Base-by-base conservation (phyloP, 2,797 vertebrate species). In the Cossypha polioptera region DNA sequence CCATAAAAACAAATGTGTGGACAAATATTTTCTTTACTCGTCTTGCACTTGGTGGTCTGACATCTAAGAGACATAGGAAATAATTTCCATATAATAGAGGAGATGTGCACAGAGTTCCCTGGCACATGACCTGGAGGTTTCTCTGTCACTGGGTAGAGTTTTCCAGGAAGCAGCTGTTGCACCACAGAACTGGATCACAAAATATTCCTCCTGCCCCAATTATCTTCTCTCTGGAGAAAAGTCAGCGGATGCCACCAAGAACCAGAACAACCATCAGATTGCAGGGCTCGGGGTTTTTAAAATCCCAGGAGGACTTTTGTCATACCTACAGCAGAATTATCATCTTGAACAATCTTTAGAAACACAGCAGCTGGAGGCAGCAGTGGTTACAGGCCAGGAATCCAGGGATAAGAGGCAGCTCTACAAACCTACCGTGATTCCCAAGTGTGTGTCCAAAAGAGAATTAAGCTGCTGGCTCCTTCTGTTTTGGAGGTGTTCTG, bases 21-120 rank as follows among this genome's bases (percentile, higher is more conserved):
- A 92, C 66, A 94, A 88, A 86, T 91, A 65, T 96, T 91, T 94
- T 71, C 55, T 89, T 40, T 95, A 76, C 58, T 68, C 95, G 87
- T 86, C 73, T 78, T 77, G 38, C 22, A 54, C 31, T 95, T 38
- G 18, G 67, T 67, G 43, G 43, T 86, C 66, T 88, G 92, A 88
- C 72, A 84, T 92, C 80, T 79, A 87, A 80, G 83, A 96, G 80
- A 90, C 36, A 85, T 17, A 25, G 71, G 72, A 85, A 97, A 75
- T 51, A 91, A 68, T 82, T 94, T 96, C 91, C 53, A 91, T 59
- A 21, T 43, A 87, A 58, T 33, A 80, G 40, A 92, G 51, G 57
- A 92, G 76, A 94, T n/a, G 28, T 62, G 71, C 92, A 69, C 45
- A 47, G 53, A 85, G 54, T 75, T 94, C 54, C 71, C 62, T 88